Conservation (phyloP, 1,140 invertebrate species). For the Oryctes rhinoceros region DNA sequence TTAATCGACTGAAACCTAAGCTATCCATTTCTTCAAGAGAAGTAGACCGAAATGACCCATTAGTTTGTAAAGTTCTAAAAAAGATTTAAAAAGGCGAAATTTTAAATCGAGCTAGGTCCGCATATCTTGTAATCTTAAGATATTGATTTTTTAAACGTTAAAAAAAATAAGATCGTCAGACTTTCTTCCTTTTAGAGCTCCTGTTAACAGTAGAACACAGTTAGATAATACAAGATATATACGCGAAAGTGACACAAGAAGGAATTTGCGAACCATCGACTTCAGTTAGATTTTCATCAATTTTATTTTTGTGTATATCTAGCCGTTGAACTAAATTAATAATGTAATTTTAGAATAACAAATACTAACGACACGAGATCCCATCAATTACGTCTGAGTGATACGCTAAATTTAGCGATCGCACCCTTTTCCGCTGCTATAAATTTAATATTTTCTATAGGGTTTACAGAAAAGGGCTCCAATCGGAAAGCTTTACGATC, state of each 20-base stretch:
- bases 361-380: background rate
- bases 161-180: background rate
- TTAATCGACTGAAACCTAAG: too few species aligned
- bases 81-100: background rate
- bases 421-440: background rate
- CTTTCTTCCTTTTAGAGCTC: background rate
- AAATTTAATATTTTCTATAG: background rate
- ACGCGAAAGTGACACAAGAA: background rate
- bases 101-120: background rate
- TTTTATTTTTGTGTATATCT: background rate
- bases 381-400: background rate
- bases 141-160: background rate
- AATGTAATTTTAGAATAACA: background rate
- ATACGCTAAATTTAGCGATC: background rate
- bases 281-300: background rate
- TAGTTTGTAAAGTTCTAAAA: too few species aligned
- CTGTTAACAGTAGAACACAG: background rate
- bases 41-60: too few species aligned
- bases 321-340: background rate
- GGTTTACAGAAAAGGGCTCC: background rate
- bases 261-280: background rate
- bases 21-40: too few species aligned
- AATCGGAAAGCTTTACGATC: too few species aligned
- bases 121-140: background rate
- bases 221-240: background rate